phyloP scores from a whole-genome alignment of 2,888 invertebrate species.

The Caenorhabditis panamensis region DNA sequence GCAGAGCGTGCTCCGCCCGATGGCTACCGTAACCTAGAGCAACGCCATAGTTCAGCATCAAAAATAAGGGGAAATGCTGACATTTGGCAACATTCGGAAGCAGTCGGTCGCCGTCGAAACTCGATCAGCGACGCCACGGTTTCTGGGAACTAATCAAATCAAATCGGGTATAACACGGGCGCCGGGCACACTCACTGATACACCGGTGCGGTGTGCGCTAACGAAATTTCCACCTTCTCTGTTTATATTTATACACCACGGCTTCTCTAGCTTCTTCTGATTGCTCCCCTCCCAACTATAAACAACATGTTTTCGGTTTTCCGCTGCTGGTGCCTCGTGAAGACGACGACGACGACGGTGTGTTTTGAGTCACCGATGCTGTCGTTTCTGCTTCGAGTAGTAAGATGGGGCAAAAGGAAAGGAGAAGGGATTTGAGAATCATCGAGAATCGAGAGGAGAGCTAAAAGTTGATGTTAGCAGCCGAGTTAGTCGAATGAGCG shows the following conservation, averaged over 20 bases:
- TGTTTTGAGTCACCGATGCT: neutral
- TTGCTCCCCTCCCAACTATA: neutral
- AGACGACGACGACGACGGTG: too few species aligned
- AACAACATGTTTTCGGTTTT: slow-evolving; percentile 7
- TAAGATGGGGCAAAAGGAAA: too few species aligned
- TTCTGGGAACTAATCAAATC: neutral
- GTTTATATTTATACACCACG: neutral
- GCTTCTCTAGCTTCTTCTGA: neutral
- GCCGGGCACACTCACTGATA: neutral
- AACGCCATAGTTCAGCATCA: neutral
- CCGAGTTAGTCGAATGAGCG: too few species aligned
- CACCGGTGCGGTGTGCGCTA: neutral
- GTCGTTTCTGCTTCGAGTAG: too few species aligned
- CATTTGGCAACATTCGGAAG: neutral
- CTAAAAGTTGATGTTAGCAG: too few species aligned
- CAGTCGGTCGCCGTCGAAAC: neutral
- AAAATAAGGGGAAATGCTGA: neutral
- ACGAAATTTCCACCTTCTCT: neutral
- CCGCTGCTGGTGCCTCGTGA: neutral
- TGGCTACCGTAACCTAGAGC: neutral
- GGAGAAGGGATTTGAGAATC: too few species aligned
- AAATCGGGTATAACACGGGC: neutral
- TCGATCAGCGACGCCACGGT: neutral
- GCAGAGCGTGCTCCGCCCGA: neutral
- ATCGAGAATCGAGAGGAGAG: too few species aligned